Base-by-base conservation (phyloP, 2,797 vertebrate genomes). In the Gallinago nigripennis region DNA sequence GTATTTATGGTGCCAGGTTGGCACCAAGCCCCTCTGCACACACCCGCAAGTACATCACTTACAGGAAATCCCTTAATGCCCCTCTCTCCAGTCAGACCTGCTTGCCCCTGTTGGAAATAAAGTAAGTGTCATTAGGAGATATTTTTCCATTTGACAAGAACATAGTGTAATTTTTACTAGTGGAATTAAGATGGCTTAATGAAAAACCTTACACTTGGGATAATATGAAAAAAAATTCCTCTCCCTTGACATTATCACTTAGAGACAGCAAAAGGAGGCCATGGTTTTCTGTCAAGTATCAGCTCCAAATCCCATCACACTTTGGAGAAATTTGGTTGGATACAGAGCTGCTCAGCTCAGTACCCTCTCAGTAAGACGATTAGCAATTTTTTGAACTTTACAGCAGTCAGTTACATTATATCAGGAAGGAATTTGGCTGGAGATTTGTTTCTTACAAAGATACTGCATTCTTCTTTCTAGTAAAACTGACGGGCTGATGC, bases 81-180 rank as follows among this genome's bases (percentile, higher is more conserved):
- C 82, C 85, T 98, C 94, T 98, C 98, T 76, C 98, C 98, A 64
- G 94, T 68, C 88, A 96, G 94, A 94, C 98, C 98, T 91, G 96
- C 96, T 97, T 81, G 92, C 16, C 98, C 99, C 99, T 99, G 97
- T 87, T 76, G 85, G 69, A 96, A 97, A 92, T 54, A 95, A 96
- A 86, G 97, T 31, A 82, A 90, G 72, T 91, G 56, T 70, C 48
- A 83, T 96, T 92, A 95, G 94, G 56, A 96, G 93, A 70, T 86
- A 19, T 14, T 90, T 92, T 94, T 73, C 91, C 78, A 88, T 70
- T 93, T 93, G 94, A 94, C 94, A 86, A 94, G 90, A 92, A 80
- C 86, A 93, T 37, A 88, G 78, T 25, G 83, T 78, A 56, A 73
- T 87, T 96, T 96, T 86, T 79, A 82, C 90, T 57, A 23, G 64